phyloP scores from a whole-genome alignment of 2,113 vertebrate species.

The Neolamprologus variostigma region DNA sequence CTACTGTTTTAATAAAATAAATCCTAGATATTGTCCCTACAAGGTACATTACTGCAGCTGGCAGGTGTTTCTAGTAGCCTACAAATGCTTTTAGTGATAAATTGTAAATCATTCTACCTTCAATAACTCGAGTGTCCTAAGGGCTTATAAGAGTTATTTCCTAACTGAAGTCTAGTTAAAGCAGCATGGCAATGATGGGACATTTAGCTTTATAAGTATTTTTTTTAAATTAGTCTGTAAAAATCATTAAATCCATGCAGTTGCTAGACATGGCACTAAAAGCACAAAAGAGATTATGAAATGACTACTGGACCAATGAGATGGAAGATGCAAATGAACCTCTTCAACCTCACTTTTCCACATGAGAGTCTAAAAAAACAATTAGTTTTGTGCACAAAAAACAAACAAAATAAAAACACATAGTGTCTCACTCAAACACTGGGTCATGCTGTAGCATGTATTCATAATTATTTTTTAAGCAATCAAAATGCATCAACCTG shows the following conservation, averaged over 20 bases:
- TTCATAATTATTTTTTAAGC: neutral
- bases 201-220: neutral
- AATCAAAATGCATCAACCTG: neutral
- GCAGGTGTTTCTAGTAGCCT: neutral
- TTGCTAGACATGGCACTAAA: neutral
- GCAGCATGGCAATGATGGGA: neutral
- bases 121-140: neutral
- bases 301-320: neutral
- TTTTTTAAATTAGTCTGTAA: neutral
- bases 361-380: neutral
- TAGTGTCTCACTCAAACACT: neutral
- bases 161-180: neutral
- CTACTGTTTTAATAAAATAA: neutral
- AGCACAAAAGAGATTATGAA: neutral
- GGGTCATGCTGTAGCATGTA: neutral
- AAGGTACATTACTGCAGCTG: neutral
- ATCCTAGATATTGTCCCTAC: rapidly evolving
- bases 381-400: neutral
- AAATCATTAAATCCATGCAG: neutral
- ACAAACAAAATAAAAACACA: neutral
- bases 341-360: neutral
- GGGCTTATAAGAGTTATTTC: neutral
- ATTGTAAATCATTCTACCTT: neutral
- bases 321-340: neutral
- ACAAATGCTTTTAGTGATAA: neutral